Evolutionary conservation across 1,140 invertebrate species (phyloP).

Genomic region (Orchesella cincta): DNA sequence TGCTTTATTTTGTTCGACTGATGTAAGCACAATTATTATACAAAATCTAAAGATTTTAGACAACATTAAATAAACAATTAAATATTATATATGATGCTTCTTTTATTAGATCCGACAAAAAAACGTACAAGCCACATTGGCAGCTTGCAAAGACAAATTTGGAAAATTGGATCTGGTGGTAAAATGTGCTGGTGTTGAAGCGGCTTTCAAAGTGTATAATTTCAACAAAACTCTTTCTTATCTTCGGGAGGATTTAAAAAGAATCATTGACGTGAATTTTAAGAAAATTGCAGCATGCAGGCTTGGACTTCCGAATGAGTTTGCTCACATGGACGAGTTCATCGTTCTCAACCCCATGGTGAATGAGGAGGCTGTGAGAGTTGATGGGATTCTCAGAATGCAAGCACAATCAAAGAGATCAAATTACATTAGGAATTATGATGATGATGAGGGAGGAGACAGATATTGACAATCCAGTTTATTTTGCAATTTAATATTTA

Average conservation of each 20-base stretch:
- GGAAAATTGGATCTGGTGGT: conserved; percentile 82
- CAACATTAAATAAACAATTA: too few relatives aligned
- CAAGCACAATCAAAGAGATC: too few relatives aligned
- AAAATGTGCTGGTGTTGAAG: conserved; percentile 93
- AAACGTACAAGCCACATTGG: conserved; percentile 75
- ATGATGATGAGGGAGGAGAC: too few relatives aligned
- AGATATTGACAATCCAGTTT: too few relatives aligned
- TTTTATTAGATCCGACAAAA: conserved; percentile 85
- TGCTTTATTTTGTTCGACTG: conserved; percentile 73
- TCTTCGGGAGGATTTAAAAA: conserved; percentile 62
- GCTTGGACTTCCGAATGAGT: conserved; percentile 86
- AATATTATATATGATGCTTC: too few relatives aligned
- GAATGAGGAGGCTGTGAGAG: conserved; percentile 90
- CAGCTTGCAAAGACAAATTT: conserved; percentile 75
- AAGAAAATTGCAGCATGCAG: too few relatives aligned
- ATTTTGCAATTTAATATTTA: too few relatives aligned
- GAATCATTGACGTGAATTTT: conserved; percentile 62
- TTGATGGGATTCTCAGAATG: conserved; percentile 90
- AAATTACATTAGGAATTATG: too few relatives aligned
- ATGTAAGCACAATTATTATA: too few relatives aligned
- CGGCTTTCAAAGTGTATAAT: conserved; percentile 86
- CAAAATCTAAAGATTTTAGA: too few relatives aligned
- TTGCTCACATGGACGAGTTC: conserved; percentile 78
- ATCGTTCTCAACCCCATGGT: conserved; percentile 89
- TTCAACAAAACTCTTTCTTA: conserved; percentile 81